Evolutionary conservation across 2,797 vertebrate species (phyloP).

Genomic region (Coreius guichenoti): DNA sequence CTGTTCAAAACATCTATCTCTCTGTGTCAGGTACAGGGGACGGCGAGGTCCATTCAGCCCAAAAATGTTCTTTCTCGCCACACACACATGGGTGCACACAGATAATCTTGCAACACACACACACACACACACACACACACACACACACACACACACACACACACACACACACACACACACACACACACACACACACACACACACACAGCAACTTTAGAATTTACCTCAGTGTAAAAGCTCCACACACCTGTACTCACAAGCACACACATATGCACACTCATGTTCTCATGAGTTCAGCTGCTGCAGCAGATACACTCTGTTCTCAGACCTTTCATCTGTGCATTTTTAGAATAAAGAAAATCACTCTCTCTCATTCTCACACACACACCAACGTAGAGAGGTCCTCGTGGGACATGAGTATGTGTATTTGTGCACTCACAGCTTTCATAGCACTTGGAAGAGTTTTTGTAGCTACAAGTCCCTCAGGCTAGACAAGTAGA

Average conservation of each 20-base stretch:
- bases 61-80: neutral
- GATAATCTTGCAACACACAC: neutral
- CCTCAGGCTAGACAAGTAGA: conserved; percentile 48
- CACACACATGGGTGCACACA: neutral
- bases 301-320: conserved; percentile 10
- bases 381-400: neutral
- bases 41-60: neutral
- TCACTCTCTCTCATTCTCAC: neutral
- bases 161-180: conserved; percentile 2
- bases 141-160: neutral
- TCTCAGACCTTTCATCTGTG: conserved; percentile 45
- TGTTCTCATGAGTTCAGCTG: conserved; percentile 26
- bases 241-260: conserved; percentile 32
- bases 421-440: conserved; percentile 40
- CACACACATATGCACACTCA: conserved; percentile 16
- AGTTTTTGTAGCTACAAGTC: conserved; percentile 49
- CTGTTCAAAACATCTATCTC: conserved; percentile 8
- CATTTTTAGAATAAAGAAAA: conserved; percentile 49
- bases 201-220: neutral
- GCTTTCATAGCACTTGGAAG: conserved; percentile 44
- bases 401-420: conserved; percentile 14
- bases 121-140: neutral
- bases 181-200: neutral
- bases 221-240: conserved; percentile 9
- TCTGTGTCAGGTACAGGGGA: conserved; percentile 3